These are phyloP conservation scores for Micoletzkya japonica DNA, from an alignment of 2,888 invertebrate genomes.

Conservation along the genomic window DNA sequence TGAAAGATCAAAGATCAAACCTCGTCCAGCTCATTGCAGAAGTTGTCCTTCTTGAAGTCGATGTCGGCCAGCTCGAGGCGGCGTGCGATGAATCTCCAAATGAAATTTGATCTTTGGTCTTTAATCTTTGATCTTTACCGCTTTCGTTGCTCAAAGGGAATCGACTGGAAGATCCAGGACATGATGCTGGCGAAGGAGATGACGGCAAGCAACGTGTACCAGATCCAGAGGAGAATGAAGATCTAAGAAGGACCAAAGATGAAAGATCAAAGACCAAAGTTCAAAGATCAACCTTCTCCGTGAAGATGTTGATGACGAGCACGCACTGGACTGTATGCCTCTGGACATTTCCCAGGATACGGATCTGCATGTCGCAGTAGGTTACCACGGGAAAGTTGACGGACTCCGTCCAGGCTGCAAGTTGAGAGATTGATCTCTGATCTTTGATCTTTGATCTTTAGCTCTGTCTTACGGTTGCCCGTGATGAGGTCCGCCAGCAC, in stretches of 20 bases:
- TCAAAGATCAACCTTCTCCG: constrained; percentile 63
- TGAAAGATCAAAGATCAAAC: constrained; percentile 25
- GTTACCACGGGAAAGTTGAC: constrained; percentile 63
- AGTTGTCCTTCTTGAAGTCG: constrained; percentile 48
- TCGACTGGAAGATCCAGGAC: constrained; percentile 54
- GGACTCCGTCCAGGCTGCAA: constrained; percentile 59
- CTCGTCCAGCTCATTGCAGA: constrained; percentile 48
- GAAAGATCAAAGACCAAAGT: too few relatives aligned
- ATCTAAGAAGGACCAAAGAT: constrained; percentile 46
- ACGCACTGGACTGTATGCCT: constrained; percentile 64
- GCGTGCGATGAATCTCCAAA: constrained; percentile 54
- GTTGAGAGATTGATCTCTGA: not conserved
- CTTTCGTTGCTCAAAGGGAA: constrained; percentile 55
- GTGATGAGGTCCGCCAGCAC: constrained; percentile 57
- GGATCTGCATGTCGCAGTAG: constrained; percentile 61
- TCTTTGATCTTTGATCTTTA: not conserved
- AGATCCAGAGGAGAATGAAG: constrained; percentile 63
- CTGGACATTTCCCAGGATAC: constrained; percentile 60
- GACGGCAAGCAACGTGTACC: constrained; percentile 56
- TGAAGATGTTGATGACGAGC: constrained; percentile 63
- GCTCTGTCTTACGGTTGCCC: constrained; percentile 40
- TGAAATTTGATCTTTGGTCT: not conserved
- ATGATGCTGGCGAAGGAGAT: constrained; percentile 48
- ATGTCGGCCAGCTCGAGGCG: constrained; percentile 62
- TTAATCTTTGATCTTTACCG: constrained; percentile 32